Base-by-base conservation (phyloP, 2,113 vertebrate genomes). In the Tangachromis dhanisi region DNA sequence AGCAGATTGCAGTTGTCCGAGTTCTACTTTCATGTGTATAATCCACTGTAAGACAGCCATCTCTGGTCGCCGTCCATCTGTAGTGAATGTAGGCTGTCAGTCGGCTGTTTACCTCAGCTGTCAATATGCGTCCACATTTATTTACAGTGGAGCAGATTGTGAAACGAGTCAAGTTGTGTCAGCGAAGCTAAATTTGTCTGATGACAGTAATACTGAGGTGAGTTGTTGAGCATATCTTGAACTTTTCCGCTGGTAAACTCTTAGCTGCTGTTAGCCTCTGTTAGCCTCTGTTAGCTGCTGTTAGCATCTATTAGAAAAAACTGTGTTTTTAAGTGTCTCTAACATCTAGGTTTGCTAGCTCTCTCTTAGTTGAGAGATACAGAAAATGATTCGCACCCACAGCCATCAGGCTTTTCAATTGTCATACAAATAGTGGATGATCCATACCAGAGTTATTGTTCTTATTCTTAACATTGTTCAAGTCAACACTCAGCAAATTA, bases 1-100 rank as follows among this genome's bases (percentile, higher is more conserved):
- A 21, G 35, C 0, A 24, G 35, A 71, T 40, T 71, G 35, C n/a
- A 42, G n/a, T 71, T 24, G 21, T 4, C n/a, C 1, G 0, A 73
- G 4, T 73, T 73, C 5, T 7, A 42, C 38, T 71, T 71, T 14
- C 13, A 73, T 17, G 66, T 26, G 66, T 42, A 17, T 26, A 26
- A 73, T 45, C 33, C 33, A 13, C 63, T 13, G 33, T 21, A 21
- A 21, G 33, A 38, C 61, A 12, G 0, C 19, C 2, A 0, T 5
- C 33, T 38, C 21, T 45, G 1, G 21, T 45, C 8, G 13, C 66
- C 21, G 1, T 42, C 9, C 38, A 17, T 73, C 68, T 73, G 68
- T 26, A 26, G 68, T 73, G 38, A 45, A 24, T 17, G 38, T 45
- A 26, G 66, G 38, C 0, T 7, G 38, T 73, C 21, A 5, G 68